Evolutionary conservation across 2,888 invertebrate species (phyloP), one percentile per base, ranked within the genome.

Genomic region (Troglohyphantes excavatus): DNA sequence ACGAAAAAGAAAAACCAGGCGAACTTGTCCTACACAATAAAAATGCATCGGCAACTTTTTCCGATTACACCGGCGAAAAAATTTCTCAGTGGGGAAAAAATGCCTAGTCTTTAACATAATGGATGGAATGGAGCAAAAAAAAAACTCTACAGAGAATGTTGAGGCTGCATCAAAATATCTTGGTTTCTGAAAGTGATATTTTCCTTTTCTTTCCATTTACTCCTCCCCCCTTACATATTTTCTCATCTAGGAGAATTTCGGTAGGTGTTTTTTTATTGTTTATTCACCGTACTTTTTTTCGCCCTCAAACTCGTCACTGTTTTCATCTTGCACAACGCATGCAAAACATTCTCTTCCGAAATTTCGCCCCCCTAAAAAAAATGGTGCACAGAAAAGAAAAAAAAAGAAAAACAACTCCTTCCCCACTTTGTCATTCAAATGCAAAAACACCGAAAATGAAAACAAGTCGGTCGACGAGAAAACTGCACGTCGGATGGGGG

Each of bases 381-480:
- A 83, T 23, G 53, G 29, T 67, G 46, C 5, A 33, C 11, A 27
- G n/a, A n/a, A n/a, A n/a, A n/a, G 67, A 27, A 72, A 46, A 39
- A 59, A 65, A 65, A 61, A 68, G 59, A 70, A 72, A 53, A 23
- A 68, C 68, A 89, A 26, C 21, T 68, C 67, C 65, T 84, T 73
- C 73, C 68, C 85, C 82, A 89, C 88, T 89, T 89, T 89, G 88
- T 89, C 88, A 89, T 89, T 89, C 88, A 89, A 89, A 89, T 89
- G 82, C 88, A 89, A 82, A 89, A 89, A 89, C 82, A 89, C 88
- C 67, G 82, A 76, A 89, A 89, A 89, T 83, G 82, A 83, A 89
- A 89, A 89, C 76, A 82, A 59, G 68, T 53, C 59, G 53, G 73
- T 73, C 26, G 79, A 39, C 65, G 73, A 21, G 61, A 53, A 76